Evolutionary conservation across 2,797 vertebrate genomes (phyloP), one percentile per base, ranked within the genome.

Genomic region (Paratrypauchen microcephalus): DNA sequence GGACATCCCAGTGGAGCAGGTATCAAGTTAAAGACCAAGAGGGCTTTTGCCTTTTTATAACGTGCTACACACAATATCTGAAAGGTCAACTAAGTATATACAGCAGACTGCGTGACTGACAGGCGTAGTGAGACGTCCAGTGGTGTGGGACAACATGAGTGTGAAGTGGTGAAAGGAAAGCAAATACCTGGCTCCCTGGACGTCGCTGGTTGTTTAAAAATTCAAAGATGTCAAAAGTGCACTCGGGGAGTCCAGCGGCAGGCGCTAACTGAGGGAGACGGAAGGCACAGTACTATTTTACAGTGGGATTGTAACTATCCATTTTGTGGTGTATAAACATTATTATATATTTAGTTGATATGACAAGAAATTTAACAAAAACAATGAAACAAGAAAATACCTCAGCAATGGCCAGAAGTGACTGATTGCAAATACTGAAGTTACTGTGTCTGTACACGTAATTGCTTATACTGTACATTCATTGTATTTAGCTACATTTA

Each of bases 21-120:
- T 91, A 79, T 91, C 84, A 74, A 77, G 84, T 90, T 90, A 87
- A 90, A 90, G 87, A 86, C 87, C 90, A 87, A 36, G 64, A 79
- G 78, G 77, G 77, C 77, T 71, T 84, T 86, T 79, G 71, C 74
- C 81, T 85, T 82, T 84, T 86, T 83, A 83, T 82, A 85, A 81
- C 86, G 75, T 68, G 70, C 36, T 32, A 81, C 72, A 82, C 66
- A 70, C 72, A 86, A 78, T 73, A 80, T 79, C 81, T 74, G 68
- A 83, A 79, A 85, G 86, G 83, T 81, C 83, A 77, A 0, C 72
- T 57, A 73, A 62, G 78, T 76, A 68, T 15, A 41, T 39, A 72
- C 62, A 68, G 41, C 19, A 64, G 73, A 83, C 86, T 69, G 72
- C 8, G 63, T 47, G 76, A 71, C 77, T 77, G 82, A 72, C 67